Conservation (phyloP, 2,888 invertebrate species). For the Drosophila eohydei region DNA sequence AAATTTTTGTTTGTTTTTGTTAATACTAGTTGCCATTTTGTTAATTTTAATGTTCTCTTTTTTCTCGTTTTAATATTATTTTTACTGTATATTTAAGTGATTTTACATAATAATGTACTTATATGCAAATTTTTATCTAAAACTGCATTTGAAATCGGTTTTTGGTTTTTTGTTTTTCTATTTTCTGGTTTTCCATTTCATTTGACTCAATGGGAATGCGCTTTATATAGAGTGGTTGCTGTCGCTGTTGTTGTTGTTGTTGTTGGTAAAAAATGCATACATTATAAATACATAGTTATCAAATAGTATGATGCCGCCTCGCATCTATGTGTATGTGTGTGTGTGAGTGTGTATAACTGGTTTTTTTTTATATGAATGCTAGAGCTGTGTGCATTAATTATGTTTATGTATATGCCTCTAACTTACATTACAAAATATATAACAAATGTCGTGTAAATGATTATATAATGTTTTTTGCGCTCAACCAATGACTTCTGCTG, state of each 20-base stretch:
- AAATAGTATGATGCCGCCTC: slow-evolving; percentile 63
- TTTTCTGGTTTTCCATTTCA: slow-evolving; percentile 43
- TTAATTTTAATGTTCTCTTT: slow-evolving; percentile 31
- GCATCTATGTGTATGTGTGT: slow-evolving; percentile 23
- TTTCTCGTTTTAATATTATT: slow-evolving; percentile 36
- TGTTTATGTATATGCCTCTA: slow-evolving; percentile 61
- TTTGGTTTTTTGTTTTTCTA: slow-evolving; percentile 31
- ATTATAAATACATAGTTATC: slow-evolving; percentile 82
- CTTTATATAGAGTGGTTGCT: slow-evolving; percentile 32
- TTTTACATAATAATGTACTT: slow-evolving; percentile 79
- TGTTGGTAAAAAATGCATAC: slow-evolving; percentile 78
- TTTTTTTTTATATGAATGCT: slow-evolving; percentile 32
- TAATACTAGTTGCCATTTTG: slow-evolving; percentile 70
- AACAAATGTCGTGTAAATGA: slow-evolving; percentile 74
- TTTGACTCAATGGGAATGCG: slow-evolving; percentile 51
- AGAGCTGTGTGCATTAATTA: slow-evolving; percentile 31
- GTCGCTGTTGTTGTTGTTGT: slow-evolving; percentile 43
- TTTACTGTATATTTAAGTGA: slow-evolving; percentile 67
- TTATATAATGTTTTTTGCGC: slow-evolving; percentile 62
- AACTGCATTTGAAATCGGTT: slow-evolving; percentile 65
- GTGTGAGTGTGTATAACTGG: slow-evolving; percentile 11
- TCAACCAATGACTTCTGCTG: slow-evolving; percentile 36
- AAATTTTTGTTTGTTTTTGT: slow-evolving; percentile 52
- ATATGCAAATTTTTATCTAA: slow-evolving; percentile 71
- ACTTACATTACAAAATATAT: slow-evolving; percentile 79